Evolutionary conservation across 2,888 invertebrate species (phyloP).

Genomic region (Macropis europaea): DNA sequence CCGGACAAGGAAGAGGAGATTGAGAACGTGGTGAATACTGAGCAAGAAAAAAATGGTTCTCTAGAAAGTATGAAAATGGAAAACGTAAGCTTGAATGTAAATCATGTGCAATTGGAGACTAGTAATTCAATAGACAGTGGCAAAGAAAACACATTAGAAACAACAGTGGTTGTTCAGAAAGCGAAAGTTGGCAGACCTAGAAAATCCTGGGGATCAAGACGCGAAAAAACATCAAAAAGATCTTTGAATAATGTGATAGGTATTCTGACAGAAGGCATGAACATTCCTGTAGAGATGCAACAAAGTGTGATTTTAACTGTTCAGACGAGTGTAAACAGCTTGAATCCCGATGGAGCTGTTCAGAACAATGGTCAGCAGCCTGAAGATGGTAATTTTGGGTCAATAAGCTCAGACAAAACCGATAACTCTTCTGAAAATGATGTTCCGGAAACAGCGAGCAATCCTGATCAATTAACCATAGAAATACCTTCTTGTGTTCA

Average conservation of each 20-base stretch:
- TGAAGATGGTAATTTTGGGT: conserved; percentile 16
- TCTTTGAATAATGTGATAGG: conserved; percentile 76
- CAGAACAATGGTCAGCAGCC: conserved; percentile 54
- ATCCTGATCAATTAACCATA: neutral
- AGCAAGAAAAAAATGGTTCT: neutral
- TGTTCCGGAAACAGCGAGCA: neutral
- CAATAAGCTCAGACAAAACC: conserved; percentile 9
- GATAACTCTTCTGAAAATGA: conserved; percentile 2
- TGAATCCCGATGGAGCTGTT: conserved; percentile 48
- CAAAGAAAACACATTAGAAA: conserved; percentile 76
- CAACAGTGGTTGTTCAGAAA: conserved; percentile 68
- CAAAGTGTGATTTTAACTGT: conserved; percentile 74
- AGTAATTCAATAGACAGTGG: conserved; percentile 77
- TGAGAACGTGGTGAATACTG: neutral
- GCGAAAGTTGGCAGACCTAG: conserved; percentile 71
- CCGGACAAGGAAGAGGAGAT: neutral
- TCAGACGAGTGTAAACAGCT: conserved; percentile 69
- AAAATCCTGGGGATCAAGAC: conserved; percentile 70
- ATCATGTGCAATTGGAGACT: conserved; percentile 72
- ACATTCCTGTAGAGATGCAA: conserved; percentile 73
- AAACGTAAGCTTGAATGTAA: conserved; percentile 28
- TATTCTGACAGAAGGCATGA: conserved; percentile 77
- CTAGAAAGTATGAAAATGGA: neutral
- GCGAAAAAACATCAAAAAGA: conserved; percentile 66
- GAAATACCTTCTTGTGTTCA: neutral